Base-by-base conservation (phyloP, 2,797 vertebrate genomes). In the Pipistrellus kuhlii region DNA sequence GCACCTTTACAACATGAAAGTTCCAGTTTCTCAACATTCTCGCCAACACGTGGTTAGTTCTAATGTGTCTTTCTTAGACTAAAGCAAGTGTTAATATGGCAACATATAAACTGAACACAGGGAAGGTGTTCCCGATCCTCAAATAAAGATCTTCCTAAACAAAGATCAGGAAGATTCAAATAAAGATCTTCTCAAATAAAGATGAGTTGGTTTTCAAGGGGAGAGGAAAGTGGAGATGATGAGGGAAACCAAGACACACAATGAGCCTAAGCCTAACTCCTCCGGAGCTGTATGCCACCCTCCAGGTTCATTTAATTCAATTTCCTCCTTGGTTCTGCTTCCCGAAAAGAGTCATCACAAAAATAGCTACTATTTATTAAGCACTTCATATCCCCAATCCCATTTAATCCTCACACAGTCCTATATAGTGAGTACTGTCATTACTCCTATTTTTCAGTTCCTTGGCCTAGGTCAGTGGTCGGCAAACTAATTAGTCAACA, bases 301-400 rank as follows among this genome's bases (percentile, higher is more conserved):
- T 81, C 72, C 38, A 68, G 44, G 6, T 6, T 84, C 51, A 57
- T 55, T 3, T 7, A 64, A 81, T 38, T 87, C 62, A 72, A 64
- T 18, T 41, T 1, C 44, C 13, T 27, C 21, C 55, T 75, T 73
- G 35, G 76, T 46, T 89, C 25, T 91, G 32, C 55, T 55, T 64
- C 85, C 57, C 81, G 68, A 95, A 93, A 81, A 86, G 44, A 75
- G 69, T 53, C 55, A 25, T 69, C 66, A 30, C 72, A 83, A 91
- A 94, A 94, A 77, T 4, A 91, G 76, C 15, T 66, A 71, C 25
- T 93, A 91, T 94, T 94, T 91, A 91, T 78, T n/a, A 3, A 51
- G 32, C 17, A 32, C 85, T 88, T 93, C 62, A 62, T 41, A 57
- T 15, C 77, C 73, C 73, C 44, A 90, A 38, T 93, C 85, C 89